phyloP scores from a whole-genome alignment of 2,888 invertebrate species.

The Scrobipalpa costella region DNA sequence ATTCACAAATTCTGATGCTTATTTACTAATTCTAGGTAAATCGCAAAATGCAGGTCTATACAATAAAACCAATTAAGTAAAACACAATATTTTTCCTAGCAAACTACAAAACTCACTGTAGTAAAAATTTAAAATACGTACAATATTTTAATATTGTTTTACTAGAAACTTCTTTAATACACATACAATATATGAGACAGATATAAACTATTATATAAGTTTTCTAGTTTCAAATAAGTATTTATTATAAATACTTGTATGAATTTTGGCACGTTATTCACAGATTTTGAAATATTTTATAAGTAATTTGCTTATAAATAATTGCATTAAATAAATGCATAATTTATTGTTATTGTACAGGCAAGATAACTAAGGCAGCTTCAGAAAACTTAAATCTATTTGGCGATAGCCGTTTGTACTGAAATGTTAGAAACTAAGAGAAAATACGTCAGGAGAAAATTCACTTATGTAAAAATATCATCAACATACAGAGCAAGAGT shows the following conservation, averaged over 20 bases:
- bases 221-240: too few species aligned
- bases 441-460: background rate
- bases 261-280: constrained; percentile 26
- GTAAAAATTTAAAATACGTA: too few species aligned
- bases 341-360: background rate
- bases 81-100: background rate
- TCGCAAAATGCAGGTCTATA: background rate
- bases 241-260: background rate
- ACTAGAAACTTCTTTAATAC: too few species aligned
- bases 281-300: background rate
- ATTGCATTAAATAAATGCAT: background rate
- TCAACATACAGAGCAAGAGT: background rate
- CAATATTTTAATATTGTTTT: too few species aligned
- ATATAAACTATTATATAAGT: too few species aligned
- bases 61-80: background rate
- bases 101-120: background rate
- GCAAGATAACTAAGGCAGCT: background rate
- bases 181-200: too few species aligned
- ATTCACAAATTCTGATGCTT: background rate
- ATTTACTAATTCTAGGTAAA: background rate
- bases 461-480: background rate
- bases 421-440: background rate
- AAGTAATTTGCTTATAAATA: background rate
- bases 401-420: background rate
- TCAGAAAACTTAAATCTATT: background rate